Percentiles rank a stretch among this genome's conserved stretches.
These are phyloP conservation scores for Aphodius granarius DNA, from an alignment of 2,888 invertebrate genomes.

Conservation along the genomic window DNA sequence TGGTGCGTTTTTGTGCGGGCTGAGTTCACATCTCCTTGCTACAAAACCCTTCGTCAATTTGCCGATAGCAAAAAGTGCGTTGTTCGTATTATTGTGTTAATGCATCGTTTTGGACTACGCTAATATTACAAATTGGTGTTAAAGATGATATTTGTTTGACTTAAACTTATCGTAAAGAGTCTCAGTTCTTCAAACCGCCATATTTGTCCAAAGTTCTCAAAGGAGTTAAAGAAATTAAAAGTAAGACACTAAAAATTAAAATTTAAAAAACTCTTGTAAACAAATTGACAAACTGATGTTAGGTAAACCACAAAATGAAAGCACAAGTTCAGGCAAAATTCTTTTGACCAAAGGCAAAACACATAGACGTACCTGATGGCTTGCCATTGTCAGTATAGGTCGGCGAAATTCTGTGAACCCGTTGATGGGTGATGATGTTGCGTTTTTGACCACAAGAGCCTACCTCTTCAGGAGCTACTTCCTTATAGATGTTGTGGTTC, in stretches of 20 bases:
- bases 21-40: not conserved
- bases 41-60: not conserved
- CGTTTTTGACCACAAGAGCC: not conserved
- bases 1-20: conserved; percentile 15
- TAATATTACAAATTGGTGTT: not conserved
- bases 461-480: not conserved
- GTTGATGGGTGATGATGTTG: not conserved
- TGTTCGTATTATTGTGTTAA: not conserved
- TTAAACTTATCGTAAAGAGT: not conserved
- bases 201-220: too few relatives aligned
- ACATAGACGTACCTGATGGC: not conserved
- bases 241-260: too few relatives aligned
- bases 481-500: not conserved
- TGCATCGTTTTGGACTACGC: not conserved
- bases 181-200: too few relatives aligned
- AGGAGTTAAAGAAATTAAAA: too few relatives aligned
- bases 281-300: not conserved
- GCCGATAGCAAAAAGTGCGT: not conserved
- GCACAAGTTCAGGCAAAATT: not conserved
- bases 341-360: not conserved
- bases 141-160: not conserved
- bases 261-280: too few relatives aligned
- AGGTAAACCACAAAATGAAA: not conserved
- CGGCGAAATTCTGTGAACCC: not conserved
- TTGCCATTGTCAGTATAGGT: not conserved